Conservation (phyloP, 2,888 invertebrate genomes). For the Acronicta psi region DNA sequence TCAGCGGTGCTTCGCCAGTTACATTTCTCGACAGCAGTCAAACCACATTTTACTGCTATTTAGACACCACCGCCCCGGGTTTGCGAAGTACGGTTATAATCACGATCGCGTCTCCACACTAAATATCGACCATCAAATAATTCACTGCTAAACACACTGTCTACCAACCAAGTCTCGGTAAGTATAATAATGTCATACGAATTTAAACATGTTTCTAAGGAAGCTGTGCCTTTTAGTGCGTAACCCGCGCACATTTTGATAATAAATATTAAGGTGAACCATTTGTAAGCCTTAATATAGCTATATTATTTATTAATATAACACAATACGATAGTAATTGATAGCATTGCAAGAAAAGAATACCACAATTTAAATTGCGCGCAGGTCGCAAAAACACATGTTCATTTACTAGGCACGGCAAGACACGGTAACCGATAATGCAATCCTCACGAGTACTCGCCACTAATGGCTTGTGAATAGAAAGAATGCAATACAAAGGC, state of each 20-base stretch:
- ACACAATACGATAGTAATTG: no score
- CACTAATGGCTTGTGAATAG: no score
- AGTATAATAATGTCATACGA: background rate
- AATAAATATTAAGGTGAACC: background rate
- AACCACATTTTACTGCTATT: constrained; percentile 8
- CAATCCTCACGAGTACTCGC: no score
- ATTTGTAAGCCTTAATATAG: no score
- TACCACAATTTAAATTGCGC: no score
- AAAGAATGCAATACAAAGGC: no score
- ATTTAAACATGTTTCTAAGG: background rate
- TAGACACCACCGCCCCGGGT: constrained; percentile 10
- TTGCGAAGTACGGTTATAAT: constrained; percentile 5
- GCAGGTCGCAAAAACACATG: no score
- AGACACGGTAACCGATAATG: no score
- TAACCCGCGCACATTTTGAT: background rate
- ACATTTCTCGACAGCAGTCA: background rate
- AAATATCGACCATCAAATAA: background rate
- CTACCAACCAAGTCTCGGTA: background rate
- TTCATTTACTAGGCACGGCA: no score
- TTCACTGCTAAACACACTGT: background rate
- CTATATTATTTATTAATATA: no score
- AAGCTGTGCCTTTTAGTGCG: background rate
- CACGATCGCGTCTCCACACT: constrained; percentile 3
- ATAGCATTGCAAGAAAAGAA: no score
- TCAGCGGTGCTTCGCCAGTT: constrained; percentile 19